Evolutionary conservation across 2,113 vertebrate species (phyloP).

Genomic region (Corythornis cristatus): DNA sequence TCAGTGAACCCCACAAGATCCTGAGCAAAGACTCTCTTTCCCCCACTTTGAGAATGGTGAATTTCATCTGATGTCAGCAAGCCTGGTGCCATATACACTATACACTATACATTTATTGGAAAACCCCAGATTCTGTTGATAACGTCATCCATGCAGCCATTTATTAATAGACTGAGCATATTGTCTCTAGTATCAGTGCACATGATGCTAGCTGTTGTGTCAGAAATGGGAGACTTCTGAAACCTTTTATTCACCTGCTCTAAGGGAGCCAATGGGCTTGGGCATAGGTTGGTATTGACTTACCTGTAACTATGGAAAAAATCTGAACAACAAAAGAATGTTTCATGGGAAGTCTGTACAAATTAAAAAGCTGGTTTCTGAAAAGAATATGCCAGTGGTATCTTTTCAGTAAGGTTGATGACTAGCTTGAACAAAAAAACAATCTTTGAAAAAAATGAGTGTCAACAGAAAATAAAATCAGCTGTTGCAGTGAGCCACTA

Average conservation of each 20-base stretch:
- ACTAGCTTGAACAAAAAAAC: background rate
- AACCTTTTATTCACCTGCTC: background rate
- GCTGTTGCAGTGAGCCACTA: background rate
- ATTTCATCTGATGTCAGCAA: background rate
- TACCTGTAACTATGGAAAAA: background rate
- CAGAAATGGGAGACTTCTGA: background rate
- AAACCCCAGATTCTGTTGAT: accelerated
- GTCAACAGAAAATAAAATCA: background rate
- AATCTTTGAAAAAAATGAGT: background rate
- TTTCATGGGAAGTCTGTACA: background rate
- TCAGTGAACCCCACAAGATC: accelerated
- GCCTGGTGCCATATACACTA: background rate
- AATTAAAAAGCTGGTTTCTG: background rate
- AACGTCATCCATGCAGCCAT: background rate
- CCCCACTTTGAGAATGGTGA: background rate
- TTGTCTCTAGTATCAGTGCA: background rate
- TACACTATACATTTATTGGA: background rate
- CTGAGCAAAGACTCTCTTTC: background rate
- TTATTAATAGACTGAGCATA: background rate
- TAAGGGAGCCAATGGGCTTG: background rate
- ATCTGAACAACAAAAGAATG: background rate
- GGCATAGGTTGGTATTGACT: background rate
- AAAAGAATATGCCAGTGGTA: background rate
- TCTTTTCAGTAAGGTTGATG: background rate
- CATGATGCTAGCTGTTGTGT: background rate